Evolutionary conservation across 2,797 vertebrate genomes (phyloP).

Genomic region (Centropyge bicolor): DNA sequence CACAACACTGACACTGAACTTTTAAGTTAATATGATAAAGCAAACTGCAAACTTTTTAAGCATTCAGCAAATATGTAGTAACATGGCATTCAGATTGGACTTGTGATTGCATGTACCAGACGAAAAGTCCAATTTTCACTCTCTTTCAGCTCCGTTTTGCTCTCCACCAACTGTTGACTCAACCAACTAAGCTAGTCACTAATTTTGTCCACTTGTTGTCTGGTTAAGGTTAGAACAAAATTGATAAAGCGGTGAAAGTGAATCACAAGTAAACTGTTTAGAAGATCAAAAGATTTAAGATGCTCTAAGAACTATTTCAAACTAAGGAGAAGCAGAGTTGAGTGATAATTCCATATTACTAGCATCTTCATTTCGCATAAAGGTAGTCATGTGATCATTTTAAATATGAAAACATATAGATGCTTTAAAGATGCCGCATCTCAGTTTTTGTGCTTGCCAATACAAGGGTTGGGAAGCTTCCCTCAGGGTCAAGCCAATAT

Average conservation of each 20-base stretch:
- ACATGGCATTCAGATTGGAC: background rate
- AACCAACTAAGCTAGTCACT: background rate
- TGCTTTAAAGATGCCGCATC: constrained; percentile 27
- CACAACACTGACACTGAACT: background rate
- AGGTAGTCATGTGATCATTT: constrained; percentile 2
- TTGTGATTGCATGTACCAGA: background rate
- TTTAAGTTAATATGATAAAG: background rate
- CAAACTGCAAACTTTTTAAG: background rate
- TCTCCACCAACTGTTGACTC: background rate
- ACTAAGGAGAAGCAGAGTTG: background rate
- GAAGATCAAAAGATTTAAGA: background rate
- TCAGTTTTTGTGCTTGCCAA: constrained; percentile 27
- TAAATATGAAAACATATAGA: background rate
- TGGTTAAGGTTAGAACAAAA: background rate
- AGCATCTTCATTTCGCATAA: background rate
- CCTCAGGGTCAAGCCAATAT: constrained; percentile 63
- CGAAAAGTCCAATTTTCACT: background rate
- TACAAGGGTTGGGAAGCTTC: constrained; percentile 15
- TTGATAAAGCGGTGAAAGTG: background rate
- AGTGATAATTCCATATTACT: background rate
- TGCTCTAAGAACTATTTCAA: background rate
- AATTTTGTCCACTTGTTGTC: background rate
- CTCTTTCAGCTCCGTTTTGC: background rate
- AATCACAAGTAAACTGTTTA: background rate
- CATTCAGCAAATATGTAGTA: background rate